Conservation (phyloP, 2,113 vertebrate genomes). For the Nerophis lumbriciformis region DNA sequence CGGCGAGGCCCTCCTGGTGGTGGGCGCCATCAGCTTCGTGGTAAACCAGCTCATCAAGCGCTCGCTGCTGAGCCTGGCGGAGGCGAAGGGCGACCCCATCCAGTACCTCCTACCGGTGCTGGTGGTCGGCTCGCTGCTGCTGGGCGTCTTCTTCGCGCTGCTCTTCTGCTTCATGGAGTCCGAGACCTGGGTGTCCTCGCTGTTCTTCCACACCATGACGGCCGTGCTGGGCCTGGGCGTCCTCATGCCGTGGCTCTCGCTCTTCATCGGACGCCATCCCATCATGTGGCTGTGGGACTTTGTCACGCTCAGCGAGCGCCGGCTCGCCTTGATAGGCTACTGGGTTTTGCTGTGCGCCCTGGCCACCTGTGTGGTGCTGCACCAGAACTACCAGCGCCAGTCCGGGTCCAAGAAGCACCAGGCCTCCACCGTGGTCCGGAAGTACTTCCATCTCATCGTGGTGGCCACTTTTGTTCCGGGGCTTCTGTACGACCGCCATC, state of each 20-base stretch:
- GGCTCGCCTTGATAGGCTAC: constrained; percentile 81
- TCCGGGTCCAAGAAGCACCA: constrained; percentile 86
- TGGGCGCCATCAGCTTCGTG: constrained; percentile 85
- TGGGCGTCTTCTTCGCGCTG: constrained; percentile 86
- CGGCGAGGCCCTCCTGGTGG: constrained; percentile 84
- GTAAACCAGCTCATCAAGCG: constrained; percentile 97
- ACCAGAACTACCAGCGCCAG: constrained; percentile 83
- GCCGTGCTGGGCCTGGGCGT: constrained; percentile 86
- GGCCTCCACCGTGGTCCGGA: constrained; percentile 83
- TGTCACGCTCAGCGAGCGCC: constrained; percentile 73
- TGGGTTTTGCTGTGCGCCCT: constrained; percentile 79
- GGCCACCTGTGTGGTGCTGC: constrained; percentile 82
- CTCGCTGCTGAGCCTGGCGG: constrained; percentile 78
- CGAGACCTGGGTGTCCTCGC: constrained; percentile 87
- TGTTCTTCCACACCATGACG: constrained; percentile 94
- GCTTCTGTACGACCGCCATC: constrained; percentile 82
- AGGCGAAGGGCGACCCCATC: constrained; percentile 81
- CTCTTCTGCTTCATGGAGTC: constrained; percentile 97
- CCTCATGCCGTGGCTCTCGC: constrained; percentile 89
- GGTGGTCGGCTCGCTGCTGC: constrained; percentile 80
- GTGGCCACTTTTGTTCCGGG: constrained; percentile 90
- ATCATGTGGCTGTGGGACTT: constrained; percentile 90
- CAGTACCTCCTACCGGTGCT: constrained; percentile 88
- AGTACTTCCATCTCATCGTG: constrained; percentile 92
- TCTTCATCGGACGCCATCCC: constrained; percentile 87